Conservation (phyloP, 1,140 invertebrate genomes). For the Hyphantria cunea region DNA sequence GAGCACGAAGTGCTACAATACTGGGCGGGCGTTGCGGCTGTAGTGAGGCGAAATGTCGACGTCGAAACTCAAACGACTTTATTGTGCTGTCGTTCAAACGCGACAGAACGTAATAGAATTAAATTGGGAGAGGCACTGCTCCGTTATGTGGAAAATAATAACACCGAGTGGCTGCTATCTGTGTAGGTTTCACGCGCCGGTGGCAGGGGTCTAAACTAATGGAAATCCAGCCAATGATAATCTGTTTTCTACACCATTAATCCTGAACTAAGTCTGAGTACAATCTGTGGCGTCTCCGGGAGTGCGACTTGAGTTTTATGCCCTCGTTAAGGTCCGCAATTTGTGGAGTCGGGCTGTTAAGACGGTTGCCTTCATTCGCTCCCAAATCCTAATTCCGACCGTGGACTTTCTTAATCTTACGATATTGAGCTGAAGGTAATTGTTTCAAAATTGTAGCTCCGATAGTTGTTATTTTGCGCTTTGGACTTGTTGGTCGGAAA, state of each 20-base stretch:
- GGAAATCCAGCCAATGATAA: conserved; percentile 80
- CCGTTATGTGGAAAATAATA: conserved; percentile 80
- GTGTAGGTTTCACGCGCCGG: conserved; percentile 73
- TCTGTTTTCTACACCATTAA: conserved; percentile 81
- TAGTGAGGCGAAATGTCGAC: conserved; percentile 3
- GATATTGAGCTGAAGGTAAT: conserved; percentile 77
- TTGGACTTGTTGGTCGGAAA: conserved; percentile 11
- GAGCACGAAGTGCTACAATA: conserved; percentile 15
- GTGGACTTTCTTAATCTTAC: conserved; percentile 80
- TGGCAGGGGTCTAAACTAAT: conserved; percentile 76
- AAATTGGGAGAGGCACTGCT: conserved; percentile 73
- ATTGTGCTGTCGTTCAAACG: conserved; percentile 73
- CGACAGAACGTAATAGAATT: conserved; percentile 79
- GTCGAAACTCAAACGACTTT: conserved; percentile 58
- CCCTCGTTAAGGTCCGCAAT: conserved; percentile 79
- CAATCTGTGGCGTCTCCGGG: conserved; percentile 74
- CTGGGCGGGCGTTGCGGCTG: not conserved
- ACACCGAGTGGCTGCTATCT: conserved; percentile 66
- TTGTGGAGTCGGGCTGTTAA: conserved; percentile 78
- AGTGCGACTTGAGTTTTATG: conserved; percentile 77
- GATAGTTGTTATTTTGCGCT: conserved; percentile 32
- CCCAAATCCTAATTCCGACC: conserved; percentile 71
- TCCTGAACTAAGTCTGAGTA: conserved; percentile 78
- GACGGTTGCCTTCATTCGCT: conserved; percentile 62
- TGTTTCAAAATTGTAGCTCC: conserved; percentile 75